Conservation (phyloP, 1,140 invertebrate genomes). For the Coboldia fuscipes region DNA sequence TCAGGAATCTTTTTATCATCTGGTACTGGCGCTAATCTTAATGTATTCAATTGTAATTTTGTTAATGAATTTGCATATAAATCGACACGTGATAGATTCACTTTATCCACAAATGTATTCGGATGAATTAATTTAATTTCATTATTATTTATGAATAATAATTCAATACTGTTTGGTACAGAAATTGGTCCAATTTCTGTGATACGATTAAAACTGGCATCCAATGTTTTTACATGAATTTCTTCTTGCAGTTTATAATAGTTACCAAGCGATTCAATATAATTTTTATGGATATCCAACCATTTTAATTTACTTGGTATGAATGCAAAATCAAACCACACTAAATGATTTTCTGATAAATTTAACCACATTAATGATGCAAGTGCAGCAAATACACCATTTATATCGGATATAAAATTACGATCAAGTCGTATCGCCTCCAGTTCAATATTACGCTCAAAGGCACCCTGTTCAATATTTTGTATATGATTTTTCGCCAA, state of each 20-base stretch:
- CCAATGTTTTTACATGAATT: conserved; percentile 58
- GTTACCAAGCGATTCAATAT: conserved; percentile 63
- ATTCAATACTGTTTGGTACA: conserved; percentile 72
- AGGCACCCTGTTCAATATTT: conserved; percentile 57
- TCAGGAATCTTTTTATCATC: conserved; percentile 47
- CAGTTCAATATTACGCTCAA: conserved; percentile 52
- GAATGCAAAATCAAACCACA: conserved; percentile 80
- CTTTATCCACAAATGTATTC: conserved; percentile 70
- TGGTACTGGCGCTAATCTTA: conserved; percentile 48
- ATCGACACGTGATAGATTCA: conserved; percentile 63
- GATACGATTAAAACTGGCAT: conserved; percentile 72
- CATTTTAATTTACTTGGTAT: conserved; percentile 71
- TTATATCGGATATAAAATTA: conserved; percentile 68
- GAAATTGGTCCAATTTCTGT: conserved; percentile 53
- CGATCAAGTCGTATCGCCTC: conserved; percentile 70
- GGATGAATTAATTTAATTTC: conserved; percentile 53
- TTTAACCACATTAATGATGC: conserved; percentile 66
- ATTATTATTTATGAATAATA: conserved; percentile 79
- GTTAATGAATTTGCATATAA: conserved; percentile 72
- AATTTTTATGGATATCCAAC: conserved; percentile 75
- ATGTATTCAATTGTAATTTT: conserved; percentile 55
- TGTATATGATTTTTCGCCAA: conserved; percentile 73
- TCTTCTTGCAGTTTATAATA: conserved; percentile 66
- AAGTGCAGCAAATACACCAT: conserved; percentile 62
- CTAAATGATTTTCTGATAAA: conserved; percentile 74